phyloP scores from a whole-genome alignment of 2,888 invertebrate genomes.

The Stegana nigrithorax region DNA sequence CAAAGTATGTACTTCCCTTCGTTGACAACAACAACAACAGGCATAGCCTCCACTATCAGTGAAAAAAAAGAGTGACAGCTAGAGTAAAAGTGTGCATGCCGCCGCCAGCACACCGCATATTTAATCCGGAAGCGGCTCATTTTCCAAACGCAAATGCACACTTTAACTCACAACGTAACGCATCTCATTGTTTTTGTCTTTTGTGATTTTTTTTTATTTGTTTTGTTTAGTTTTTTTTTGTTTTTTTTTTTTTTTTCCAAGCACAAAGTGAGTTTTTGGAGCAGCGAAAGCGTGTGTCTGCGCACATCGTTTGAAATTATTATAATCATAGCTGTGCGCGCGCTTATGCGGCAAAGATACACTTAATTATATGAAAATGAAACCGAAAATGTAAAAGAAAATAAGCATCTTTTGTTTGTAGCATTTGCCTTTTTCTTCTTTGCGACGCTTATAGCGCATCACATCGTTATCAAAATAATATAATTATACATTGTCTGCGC shows the following conservation, averaged over 20 bases:
- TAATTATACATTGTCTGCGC: constrained; percentile 1
- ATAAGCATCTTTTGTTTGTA: constrained; percentile 4
- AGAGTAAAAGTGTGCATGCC: constrained; percentile 39
- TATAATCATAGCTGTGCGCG: constrained; percentile 31
- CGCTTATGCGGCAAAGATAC: constrained; percentile 11
- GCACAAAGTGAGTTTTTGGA: too few species aligned
- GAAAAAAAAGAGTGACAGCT: constrained; percentile 1
- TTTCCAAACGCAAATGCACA: constrained; percentile 50
- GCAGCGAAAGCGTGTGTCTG: constrained; percentile 42
- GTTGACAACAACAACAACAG: too few species aligned
- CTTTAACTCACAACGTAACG: neutral
- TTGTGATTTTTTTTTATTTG: neutral
- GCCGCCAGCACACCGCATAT: constrained; percentile 34
- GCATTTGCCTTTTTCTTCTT: neutral
- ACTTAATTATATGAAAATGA: constrained; percentile 45
- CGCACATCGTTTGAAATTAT: constrained; percentile 46
- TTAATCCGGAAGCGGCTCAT: constrained; percentile 57
- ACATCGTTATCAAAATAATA: neutral
- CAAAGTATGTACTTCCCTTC: neutral
- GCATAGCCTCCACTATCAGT: neutral
- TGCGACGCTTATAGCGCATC: neutral
- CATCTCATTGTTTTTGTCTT: neutral
- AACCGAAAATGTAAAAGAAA: constrained; percentile 31
- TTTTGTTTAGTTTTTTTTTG: too few species aligned
- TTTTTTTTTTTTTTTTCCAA: neutral